phyloP scores from a whole-genome alignment of 2,888 invertebrate species.

The Sicus ferrugineus region DNA sequence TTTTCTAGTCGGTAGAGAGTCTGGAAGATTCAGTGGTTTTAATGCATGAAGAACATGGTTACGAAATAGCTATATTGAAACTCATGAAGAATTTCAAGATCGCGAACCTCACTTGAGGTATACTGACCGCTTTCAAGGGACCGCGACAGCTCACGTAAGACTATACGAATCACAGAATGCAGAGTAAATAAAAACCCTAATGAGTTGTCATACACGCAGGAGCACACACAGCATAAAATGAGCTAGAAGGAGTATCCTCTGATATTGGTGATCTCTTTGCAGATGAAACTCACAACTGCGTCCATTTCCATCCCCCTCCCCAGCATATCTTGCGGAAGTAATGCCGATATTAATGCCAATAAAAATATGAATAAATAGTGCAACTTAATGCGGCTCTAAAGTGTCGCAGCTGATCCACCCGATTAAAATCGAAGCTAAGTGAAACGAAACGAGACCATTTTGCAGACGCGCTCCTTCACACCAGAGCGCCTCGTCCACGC shows the following conservation, averaged over 20 bases:
- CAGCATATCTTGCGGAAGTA: background rate
- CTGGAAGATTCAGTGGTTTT: too few species aligned
- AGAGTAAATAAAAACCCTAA: too few species aligned
- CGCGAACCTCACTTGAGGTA: too few species aligned
- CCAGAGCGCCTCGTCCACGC: background rate
- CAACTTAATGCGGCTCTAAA: constrained; percentile 14
- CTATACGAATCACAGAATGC: background rate
- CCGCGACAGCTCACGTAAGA: too few species aligned
- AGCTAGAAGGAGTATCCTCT: too few species aligned
- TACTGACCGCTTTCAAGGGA: too few species aligned
- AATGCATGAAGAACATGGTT: too few species aligned
- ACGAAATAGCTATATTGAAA: too few species aligned
- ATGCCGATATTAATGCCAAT: background rate
- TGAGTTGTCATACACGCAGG: too few species aligned
- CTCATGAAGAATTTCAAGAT: too few species aligned
- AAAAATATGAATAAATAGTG: constrained; percentile 24
- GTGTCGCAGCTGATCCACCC: background rate
- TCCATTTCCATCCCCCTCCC: background rate
- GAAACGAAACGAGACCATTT: constrained; percentile 11
- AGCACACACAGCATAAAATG: too few species aligned
- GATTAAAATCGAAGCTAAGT: constrained; percentile 20
- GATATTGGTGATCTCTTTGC: background rate
- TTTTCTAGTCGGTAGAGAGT: too few species aligned
- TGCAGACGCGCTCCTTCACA: constrained; percentile 18
- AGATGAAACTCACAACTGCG: background rate